phyloP scores from a whole-genome alignment of 1,140 invertebrate genomes.

The Mactra quadrangularis region DNA sequence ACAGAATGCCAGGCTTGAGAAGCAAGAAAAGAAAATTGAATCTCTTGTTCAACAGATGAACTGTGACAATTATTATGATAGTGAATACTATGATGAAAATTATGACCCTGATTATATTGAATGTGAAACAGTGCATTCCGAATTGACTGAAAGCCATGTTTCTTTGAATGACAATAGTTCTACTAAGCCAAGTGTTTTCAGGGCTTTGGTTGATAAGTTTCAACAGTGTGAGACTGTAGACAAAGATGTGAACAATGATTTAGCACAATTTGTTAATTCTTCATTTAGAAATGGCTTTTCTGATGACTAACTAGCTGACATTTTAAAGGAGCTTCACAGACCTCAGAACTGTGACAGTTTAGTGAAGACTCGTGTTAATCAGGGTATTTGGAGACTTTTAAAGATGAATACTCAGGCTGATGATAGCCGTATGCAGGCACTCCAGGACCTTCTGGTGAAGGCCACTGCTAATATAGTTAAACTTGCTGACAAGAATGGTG shows the following conservation, averaged over 20 bases:
- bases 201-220: constrained; percentile 1
- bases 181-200: constrained; percentile 1
- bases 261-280: constrained; percentile 31
- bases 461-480: no score
- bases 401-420: no score
- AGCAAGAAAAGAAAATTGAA: no score
- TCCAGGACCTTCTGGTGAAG: constrained; percentile 17
- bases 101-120: not conserved
- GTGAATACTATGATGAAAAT: not conserved
- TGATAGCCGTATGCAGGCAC: not conserved
- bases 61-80: no score
- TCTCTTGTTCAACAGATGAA: no score
- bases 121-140: not conserved
- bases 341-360: no score
- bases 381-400: constrained; percentile 45
- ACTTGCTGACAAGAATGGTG: no score
- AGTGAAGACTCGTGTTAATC: constrained; percentile 44
- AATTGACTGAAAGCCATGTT: not conserved
- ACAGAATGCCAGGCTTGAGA: no score
- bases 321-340: no score
- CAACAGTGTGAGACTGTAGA: constrained; percentile 9
- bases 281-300: constrained; percentile 43
- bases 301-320: constrained; percentile 11
- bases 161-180: no score
- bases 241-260: constrained; percentile 20